Evolutionary conservation across 2,888 invertebrate species (phyloP).

Genomic region (Phengaris arion): DNA sequence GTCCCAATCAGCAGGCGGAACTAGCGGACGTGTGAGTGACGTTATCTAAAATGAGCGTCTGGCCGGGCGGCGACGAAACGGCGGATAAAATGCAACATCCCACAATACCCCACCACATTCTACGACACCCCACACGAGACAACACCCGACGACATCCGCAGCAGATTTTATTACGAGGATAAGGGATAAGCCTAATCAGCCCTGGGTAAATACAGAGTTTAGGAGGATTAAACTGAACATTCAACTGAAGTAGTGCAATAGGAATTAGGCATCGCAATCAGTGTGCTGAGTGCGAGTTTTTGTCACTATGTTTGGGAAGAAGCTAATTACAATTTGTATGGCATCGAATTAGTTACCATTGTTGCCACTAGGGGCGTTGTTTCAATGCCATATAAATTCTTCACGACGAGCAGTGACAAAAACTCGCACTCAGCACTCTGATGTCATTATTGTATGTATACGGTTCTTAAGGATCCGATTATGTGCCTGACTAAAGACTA

Average conservation of each 20-base stretch:
- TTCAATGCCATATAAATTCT: too few relatives aligned
- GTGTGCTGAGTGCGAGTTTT: too few relatives aligned
- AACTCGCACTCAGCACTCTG: too few relatives aligned
- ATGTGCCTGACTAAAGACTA: too few relatives aligned
- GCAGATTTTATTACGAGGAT: constrained; percentile 8
- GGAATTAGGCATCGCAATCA: background rate
- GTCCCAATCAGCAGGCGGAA: constrained; percentile 42
- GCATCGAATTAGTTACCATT: too few relatives aligned
- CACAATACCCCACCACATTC: background rate
- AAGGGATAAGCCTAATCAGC: background rate
- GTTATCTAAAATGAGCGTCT: constrained; percentile 58
- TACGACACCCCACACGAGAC: background rate
- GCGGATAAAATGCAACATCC: constrained; percentile 48
- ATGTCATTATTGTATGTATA: too few relatives aligned
- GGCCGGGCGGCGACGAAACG: constrained; percentile 38
- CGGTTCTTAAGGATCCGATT: too few relatives aligned
- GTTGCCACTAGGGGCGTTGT: too few relatives aligned
- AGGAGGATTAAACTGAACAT: background rate
- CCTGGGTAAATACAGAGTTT: background rate
- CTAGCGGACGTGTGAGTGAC: constrained; percentile 51
- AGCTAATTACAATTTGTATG: too few relatives aligned
- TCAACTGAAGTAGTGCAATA: background rate
- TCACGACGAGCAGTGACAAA: too few relatives aligned
- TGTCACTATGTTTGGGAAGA: too few relatives aligned
- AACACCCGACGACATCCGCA: background rate